These are phyloP conservation scores for Arge pagana DNA, from an alignment of 2,888 invertebrate genomes.

Conservation along the genomic window DNA sequence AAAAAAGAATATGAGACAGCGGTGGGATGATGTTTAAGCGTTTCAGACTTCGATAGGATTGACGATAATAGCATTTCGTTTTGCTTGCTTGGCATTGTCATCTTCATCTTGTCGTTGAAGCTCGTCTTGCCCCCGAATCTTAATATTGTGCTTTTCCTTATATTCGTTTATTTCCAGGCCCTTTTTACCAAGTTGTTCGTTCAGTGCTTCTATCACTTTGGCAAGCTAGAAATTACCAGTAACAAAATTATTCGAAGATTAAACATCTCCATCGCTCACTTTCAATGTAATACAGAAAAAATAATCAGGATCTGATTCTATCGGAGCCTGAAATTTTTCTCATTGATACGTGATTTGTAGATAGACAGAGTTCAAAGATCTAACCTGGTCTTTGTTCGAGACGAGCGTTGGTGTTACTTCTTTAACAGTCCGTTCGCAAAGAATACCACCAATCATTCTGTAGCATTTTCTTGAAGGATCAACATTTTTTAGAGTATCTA, in stretches of 20 bases:
- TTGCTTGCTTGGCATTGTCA: slow-evolving; percentile 34
- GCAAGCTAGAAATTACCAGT: slow-evolving; percentile 65
- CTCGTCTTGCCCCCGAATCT: slow-evolving; percentile 74
- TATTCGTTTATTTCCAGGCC: slow-evolving; percentile 91
- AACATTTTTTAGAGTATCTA: slow-evolving; percentile 87
- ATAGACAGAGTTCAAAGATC: too few species aligned
- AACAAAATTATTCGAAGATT: slow-evolving; percentile 6
- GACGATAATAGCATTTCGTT: slow-evolving; percentile 49
- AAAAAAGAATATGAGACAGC: too few species aligned
- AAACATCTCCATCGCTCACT: neutral
- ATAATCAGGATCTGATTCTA: neutral
- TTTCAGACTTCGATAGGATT: slow-evolving; percentile 47
- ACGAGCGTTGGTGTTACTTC: slow-evolving; percentile 86
- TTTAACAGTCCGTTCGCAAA: slow-evolving; percentile 90
- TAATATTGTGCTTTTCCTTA: slow-evolving; percentile 87
- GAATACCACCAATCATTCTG: slow-evolving; percentile 90
- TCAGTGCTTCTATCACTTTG: slow-evolving; percentile 77
- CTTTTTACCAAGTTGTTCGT: slow-evolving; percentile 82
- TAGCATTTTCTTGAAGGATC: slow-evolving; percentile 87
- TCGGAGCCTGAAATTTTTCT: slow-evolving; percentile 1
- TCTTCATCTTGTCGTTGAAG: slow-evolving; percentile 46
- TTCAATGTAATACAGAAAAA: slow-evolving; percentile 7
- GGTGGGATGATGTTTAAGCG: too few species aligned
- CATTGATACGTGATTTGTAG: slow-evolving; percentile 1
- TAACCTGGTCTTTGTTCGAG: slow-evolving; percentile 75